Evolutionary conservation across 2,113 vertebrate genomes (phyloP), one percentile per base, ranked within the genome.

Genomic region (Corythoichthys haematopterus): DNA sequence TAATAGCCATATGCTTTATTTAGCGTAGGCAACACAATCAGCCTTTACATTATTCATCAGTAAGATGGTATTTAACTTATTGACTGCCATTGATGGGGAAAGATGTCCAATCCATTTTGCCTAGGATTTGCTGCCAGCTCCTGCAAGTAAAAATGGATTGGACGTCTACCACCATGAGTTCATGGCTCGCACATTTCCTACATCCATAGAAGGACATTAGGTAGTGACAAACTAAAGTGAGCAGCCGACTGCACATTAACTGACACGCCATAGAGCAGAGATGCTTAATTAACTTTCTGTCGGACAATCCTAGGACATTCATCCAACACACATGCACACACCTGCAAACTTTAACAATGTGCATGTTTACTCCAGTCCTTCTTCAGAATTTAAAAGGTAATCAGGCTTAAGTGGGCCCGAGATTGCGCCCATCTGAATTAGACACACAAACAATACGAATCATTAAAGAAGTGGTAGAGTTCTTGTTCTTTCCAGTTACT

Each of bases 341-440:
- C 53, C 68, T 57, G 46, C 53, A 45, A 46, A 65, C 84, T 28
- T 28, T 28, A 28, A 28, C 20, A 28, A 86, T 84, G 82, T 88
- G 79, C 76, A 69, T 89, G 84, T 84, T 88, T 89, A 86, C 83
- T 85, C 71, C 65, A 88, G 83, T 84, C 86, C 82, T 80, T 86
- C 86, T 87, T 80, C 72, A 75, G 84, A 85, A 89, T 89, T 53
- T 88, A 86, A 88, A 89, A 85, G 76, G 82, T 84, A 85, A 88
- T 88, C 85, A 87, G 82, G 70, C 79, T 87, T 74, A 76, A 84
- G 76, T 68, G 80, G 72, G 80, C 50, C 82, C 71, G 83, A 82
- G 71, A 85, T 78, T 75, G 11, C 52, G 3, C 80, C 81, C 35
- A 36, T 76, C 57, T 81, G 79, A 78, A 75, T 73, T 67, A 6